phyloP scores from a whole-genome alignment of 2,888 invertebrate genomes.

The Melinaea menophilus region DNA sequence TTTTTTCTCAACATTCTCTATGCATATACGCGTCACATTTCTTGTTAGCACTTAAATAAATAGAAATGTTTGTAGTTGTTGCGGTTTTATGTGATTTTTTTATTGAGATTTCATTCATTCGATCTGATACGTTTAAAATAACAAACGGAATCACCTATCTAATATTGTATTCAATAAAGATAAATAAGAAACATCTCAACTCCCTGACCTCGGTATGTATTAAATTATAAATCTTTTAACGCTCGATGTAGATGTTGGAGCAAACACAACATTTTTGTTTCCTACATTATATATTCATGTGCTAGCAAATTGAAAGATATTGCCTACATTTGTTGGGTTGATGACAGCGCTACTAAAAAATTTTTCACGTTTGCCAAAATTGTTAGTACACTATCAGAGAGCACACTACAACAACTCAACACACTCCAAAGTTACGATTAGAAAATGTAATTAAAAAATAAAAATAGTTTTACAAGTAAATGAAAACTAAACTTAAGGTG shows the following conservation, averaged over 20 bases:
- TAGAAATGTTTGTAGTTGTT: constrained; percentile 25
- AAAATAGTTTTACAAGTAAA: no score
- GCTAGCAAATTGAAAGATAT: not conserved
- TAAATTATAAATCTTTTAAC: constrained; percentile 1
- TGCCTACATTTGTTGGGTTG: not conserved
- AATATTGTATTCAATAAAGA: not conserved
- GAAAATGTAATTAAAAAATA: no score
- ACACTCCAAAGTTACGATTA: no score
- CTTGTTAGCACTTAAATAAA: constrained; percentile 28
- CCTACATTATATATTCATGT: not conserved
- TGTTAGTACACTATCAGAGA: no score
- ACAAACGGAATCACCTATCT: not conserved
- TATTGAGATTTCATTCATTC: constrained; percentile 15
- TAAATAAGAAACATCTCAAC: not conserved
- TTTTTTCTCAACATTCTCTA: not conserved
- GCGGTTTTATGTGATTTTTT: constrained; percentile 24
- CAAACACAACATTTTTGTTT: not conserved
- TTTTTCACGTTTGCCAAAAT: not conserved
- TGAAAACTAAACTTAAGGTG: no score
- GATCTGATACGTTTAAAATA: not conserved
- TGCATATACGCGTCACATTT: constrained; percentile 29
- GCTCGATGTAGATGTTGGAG: not conserved
- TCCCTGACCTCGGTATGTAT: not conserved
- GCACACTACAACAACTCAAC: no score
- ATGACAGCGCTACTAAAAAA: not conserved